A percentile compares a stretch with the other conserved stretches of the same genome.
phyloP scores from a whole-genome alignment of 2,888 invertebrate genomes.

The Mayetiola destructor region DNA sequence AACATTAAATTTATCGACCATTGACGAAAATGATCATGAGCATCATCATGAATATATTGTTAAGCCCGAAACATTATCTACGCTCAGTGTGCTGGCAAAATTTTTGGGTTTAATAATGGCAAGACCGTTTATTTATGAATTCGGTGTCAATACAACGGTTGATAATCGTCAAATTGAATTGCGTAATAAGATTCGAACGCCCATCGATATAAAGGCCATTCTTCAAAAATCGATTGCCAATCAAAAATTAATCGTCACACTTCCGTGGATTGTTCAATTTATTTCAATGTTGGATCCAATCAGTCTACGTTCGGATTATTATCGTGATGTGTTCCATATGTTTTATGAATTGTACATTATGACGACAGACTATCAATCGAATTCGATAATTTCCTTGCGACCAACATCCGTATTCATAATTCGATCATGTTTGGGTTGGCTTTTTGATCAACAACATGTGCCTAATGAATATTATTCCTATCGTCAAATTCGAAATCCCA shows the following conservation, averaged over 20 bases:
- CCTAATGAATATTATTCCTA: conserved; percentile 43
- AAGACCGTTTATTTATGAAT: conserved; percentile 44
- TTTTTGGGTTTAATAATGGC: conserved; percentile 65
- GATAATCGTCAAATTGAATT: conserved; percentile 34
- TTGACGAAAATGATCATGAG: background rate
- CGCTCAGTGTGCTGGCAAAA: conserved; percentile 58
- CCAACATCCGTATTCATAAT: conserved; percentile 44
- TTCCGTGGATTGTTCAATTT: conserved; percentile 78
- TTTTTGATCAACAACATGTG: conserved; percentile 61
- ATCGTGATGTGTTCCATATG: conserved; percentile 42
- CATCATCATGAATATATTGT: conserved; percentile 24
- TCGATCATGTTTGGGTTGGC: conserved; percentile 59
- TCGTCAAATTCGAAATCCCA: conserved; percentile 18
- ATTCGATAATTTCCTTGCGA: conserved; percentile 27
- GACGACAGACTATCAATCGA: conserved; percentile 4
- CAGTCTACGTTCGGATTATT: conserved; percentile 51
- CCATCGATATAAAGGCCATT: conserved; percentile 45
- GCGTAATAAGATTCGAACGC: conserved; percentile 43
- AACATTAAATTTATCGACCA: conserved; percentile 24
- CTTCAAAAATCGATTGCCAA: conserved; percentile 43
- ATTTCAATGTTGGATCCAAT: conserved; percentile 65
- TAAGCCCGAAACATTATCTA: conserved; percentile 31
- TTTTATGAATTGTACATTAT: conserved; percentile 50
- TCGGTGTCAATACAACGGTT: conserved; percentile 18
- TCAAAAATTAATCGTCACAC: conserved; percentile 46